phyloP scores from a whole-genome alignment of 2,797 vertebrate genomes.

The Channa striata region DNA sequence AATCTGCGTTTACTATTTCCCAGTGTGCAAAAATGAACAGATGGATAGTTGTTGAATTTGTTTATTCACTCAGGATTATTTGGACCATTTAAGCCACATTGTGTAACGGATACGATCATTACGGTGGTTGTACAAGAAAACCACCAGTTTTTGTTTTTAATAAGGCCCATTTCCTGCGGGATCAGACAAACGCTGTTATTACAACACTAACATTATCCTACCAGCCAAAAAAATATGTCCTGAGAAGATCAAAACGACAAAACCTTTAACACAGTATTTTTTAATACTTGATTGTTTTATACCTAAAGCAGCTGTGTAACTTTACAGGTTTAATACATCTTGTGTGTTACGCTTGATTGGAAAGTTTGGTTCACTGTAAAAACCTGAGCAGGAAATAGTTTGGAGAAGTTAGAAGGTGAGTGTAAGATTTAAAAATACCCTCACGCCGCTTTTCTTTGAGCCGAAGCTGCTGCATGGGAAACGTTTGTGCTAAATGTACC shows the following conservation, averaged over 20 bases:
- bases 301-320: neutral
- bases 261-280: neutral
- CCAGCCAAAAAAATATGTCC: neutral
- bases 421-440: neutral
- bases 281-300: neutral
- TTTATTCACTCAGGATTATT: slow-evolving; percentile 25
- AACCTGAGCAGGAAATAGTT: slow-evolving; percentile 18
- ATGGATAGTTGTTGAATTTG: neutral
- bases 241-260: neutral
- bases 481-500: neutral
- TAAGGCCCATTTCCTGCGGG: neutral
- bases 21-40: neutral
- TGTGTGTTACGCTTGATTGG: neutral
- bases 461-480: neutral
- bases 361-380: slow-evolving; percentile 15
- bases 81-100: slow-evolving; percentile 13
- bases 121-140: slow-evolving; percentile 2
- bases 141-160: neutral
- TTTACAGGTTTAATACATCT: neutral
- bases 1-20: neutral
- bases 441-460: rapidly evolving
- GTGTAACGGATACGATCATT: neutral
- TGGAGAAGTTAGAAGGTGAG: neutral
- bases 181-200: neutral
- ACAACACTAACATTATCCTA: neutral